These are phyloP conservation scores for Lamellibrachia satsuma DNA, from an alignment of 2,888 invertebrate genomes.

Conservation along the genomic window DNA sequence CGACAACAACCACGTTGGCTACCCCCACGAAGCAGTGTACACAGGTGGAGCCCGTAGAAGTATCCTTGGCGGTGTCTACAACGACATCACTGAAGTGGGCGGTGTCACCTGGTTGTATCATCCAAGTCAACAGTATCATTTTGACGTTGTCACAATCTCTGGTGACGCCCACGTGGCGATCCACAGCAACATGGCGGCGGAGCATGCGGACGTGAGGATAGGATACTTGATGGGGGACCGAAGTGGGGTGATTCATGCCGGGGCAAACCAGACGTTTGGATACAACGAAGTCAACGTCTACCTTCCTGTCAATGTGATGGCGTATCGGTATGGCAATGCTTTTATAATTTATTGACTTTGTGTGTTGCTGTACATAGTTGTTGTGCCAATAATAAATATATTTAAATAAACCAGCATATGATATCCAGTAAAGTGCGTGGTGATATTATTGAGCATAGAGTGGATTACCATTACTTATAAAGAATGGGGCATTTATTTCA, in stretches of 20 bases:
- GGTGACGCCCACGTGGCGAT: constrained; percentile 53
- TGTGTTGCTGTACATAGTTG: no score
- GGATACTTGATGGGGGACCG: constrained; percentile 46
- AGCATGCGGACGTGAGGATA: constrained; percentile 36
- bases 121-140: not conserved
- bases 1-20: constrained; percentile 47
- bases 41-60: constrained; percentile 40
- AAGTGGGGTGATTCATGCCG: constrained; percentile 50
- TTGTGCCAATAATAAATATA: no score
- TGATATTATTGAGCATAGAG: no score
- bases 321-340: constrained; percentile 46
- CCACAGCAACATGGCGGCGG: constrained; percentile 44
- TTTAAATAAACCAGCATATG: not conserved
- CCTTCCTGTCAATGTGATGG: constrained; percentile 48
- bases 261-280: constrained; percentile 45
- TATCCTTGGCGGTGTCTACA: constrained; percentile 46
- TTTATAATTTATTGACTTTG: not conserved
- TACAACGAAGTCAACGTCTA: constrained; percentile 47
- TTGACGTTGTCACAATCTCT: constrained; percentile 37
- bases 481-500: no score
- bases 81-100: constrained; percentile 44
- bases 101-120: constrained; percentile 46
- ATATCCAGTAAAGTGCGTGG: not conserved
- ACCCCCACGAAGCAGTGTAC: constrained; percentile 40
- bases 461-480: no score